Percentiles rank a stretch among this genome's conserved stretches.
phyloP scores from a whole-genome alignment of 2,113 vertebrate genomes.

The Myrmophylax atrothorax region DNA sequence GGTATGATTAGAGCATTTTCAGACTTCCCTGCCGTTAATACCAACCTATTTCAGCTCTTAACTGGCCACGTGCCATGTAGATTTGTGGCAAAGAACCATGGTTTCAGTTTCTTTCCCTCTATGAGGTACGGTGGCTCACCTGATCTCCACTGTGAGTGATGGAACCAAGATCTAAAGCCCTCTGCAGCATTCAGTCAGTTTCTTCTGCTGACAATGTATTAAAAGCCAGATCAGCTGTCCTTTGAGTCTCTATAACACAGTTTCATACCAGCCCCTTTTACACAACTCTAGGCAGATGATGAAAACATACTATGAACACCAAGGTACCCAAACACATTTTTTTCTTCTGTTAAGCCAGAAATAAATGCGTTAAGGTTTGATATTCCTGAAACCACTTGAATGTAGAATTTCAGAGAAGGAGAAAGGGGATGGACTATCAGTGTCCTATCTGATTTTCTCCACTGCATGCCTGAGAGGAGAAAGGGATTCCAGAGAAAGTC shows the following conservation, averaged over 20 bases:
- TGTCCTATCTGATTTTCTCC: neutral
- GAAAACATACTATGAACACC: neutral
- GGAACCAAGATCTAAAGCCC: slow-evolving; percentile 45
- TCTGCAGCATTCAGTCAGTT: neutral
- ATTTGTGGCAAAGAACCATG: slow-evolving; percentile 50
- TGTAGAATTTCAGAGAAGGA: neutral
- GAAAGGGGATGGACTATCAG: neutral
- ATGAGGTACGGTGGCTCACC: neutral
- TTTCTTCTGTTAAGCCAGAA: neutral
- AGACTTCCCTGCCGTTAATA: slow-evolving; percentile 31
- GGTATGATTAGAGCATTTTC: slow-evolving; percentile 47
- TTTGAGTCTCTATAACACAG: slow-evolving; percentile 33
- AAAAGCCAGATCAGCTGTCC: slow-evolving; percentile 8
- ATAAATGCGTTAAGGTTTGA: neutral
- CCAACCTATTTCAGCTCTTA: slow-evolving; percentile 34
- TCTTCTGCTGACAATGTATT: neutral
- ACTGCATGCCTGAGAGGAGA: neutral
- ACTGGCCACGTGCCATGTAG: slow-evolving; percentile 30
- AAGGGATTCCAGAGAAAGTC: neutral
- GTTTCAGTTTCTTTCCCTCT: slow-evolving; percentile 42
- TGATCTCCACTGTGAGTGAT: slow-evolving; percentile 1
- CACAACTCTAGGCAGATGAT: slow-evolving; percentile 3
- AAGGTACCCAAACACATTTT: neutral
- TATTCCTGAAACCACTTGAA: neutral
- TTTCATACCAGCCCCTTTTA: neutral